These are phyloP conservation scores for Helostoma temminkii DNA, from an alignment of 2,797 vertebrate genomes.

Conservation along the genomic window DNA sequence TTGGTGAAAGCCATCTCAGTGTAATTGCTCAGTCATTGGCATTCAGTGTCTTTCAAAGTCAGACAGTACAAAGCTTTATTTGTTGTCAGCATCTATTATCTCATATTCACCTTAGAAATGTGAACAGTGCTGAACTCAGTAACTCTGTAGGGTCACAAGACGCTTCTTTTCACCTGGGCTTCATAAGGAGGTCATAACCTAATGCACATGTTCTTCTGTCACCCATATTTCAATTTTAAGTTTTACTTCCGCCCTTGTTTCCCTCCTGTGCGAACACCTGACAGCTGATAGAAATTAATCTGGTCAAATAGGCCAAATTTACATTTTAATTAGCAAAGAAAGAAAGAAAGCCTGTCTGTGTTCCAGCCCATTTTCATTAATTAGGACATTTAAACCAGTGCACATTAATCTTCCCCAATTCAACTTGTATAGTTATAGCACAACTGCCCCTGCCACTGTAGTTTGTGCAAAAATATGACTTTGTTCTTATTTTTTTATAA, in stretches of 20 bases:
- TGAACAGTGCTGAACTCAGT: background rate
- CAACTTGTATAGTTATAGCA: background rate
- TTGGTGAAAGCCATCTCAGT: background rate
- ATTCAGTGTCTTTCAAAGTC: background rate
- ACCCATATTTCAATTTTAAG: background rate
- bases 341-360: slow-evolving; percentile 21
- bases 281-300: slow-evolving; percentile 37
- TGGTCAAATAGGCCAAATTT: slow-evolving; percentile 55
- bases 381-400: slow-evolving; percentile 58
- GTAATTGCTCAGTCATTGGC: background rate
- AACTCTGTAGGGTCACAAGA: background rate
- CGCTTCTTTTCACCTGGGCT: slow-evolving; percentile 3
- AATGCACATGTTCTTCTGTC: background rate
- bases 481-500: too few species aligned
- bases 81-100: too few species aligned
- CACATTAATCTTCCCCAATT: background rate
- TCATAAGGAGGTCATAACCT: background rate
- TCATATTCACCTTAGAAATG: background rate
- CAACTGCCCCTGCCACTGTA: background rate
- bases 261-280: slow-evolving; percentile 16
- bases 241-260: background rate
- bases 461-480: background rate
- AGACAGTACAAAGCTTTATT: background rate
- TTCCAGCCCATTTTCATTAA: slow-evolving; percentile 58
- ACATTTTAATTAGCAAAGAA: slow-evolving; percentile 59